These are phyloP conservation scores for Perodicticus potto DNA, from an alignment of 2,797 vertebrate genomes.

Conservation along the genomic window DNA sequence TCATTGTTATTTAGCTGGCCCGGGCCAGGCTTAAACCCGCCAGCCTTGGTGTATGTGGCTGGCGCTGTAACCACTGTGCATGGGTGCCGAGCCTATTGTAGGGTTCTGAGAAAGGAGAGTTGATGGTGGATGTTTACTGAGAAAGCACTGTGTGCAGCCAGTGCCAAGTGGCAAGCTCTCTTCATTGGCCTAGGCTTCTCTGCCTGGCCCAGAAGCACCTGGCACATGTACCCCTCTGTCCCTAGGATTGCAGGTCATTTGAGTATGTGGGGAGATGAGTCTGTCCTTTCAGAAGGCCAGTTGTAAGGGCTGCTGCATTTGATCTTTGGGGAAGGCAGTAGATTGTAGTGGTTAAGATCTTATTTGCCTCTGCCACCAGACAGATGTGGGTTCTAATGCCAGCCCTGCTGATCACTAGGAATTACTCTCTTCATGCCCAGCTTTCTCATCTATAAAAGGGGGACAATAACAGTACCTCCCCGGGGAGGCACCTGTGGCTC, in stretches of 20 bases:
- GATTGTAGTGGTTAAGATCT: background rate
- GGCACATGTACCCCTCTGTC: background rate
- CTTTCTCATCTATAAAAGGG: constrained; percentile 47
- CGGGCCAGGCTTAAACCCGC: too few species aligned
- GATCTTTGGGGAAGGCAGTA: constrained; percentile 19
- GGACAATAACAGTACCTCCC: background rate
- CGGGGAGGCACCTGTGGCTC: too few species aligned
- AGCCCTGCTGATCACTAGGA: background rate
- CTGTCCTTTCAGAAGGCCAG: constrained; percentile 30
- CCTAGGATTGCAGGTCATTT: background rate
- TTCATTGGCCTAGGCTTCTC: constrained; percentile 19
- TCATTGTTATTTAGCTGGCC: too few species aligned
- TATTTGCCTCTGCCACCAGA: background rate
- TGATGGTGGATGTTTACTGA: too few species aligned
- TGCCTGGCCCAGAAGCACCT: background rate
- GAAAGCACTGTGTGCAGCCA: too few species aligned
- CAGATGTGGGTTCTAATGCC: constrained; percentile 39
- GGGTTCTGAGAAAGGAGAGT: background rate
- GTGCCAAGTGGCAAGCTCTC: constrained; percentile 1
- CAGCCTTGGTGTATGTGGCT: too few species aligned
- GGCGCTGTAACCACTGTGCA: too few species aligned
- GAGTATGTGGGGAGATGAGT: background rate
- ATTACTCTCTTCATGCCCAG: background rate
- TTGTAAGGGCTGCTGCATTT: background rate
- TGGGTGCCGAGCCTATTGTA: background rate